phyloP scores from a whole-genome alignment of 1,140 invertebrate genomes.

The Leguminivora glycinivorella region DNA sequence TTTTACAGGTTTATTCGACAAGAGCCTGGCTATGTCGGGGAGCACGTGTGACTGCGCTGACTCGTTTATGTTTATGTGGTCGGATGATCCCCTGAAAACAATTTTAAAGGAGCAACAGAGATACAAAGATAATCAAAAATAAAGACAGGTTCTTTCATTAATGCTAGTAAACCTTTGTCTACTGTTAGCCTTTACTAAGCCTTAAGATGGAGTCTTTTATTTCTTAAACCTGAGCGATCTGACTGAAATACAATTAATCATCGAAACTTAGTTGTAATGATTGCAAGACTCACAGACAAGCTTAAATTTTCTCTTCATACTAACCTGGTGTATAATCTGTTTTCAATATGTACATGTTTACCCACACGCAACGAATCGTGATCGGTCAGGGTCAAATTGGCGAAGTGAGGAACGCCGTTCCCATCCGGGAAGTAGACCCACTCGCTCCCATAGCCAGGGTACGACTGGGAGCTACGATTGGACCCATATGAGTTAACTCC shows the following conservation, averaged over 20 bases:
- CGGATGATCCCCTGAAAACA: background rate
- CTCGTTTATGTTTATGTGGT: constrained; percentile 34
- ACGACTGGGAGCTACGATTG: background rate
- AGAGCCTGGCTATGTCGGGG: constrained; percentile 13
- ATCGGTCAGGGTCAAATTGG: constrained; percentile 57
- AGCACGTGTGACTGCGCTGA: background rate
- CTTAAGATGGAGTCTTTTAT: too few relatives aligned
- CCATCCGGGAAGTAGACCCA: constrained; percentile 85
- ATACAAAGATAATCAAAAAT: too few relatives aligned
- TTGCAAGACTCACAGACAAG: too few relatives aligned
- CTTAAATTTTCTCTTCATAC: too few relatives aligned
- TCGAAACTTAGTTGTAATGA: too few relatives aligned
- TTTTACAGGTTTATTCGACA: constrained; percentile 35
- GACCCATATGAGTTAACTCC: background rate
- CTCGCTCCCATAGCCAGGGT: constrained; percentile 77
- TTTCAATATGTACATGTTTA: constrained; percentile 50
- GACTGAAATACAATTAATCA: too few relatives aligned
- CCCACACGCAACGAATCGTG: constrained; percentile 38
- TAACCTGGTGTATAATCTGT: constrained; percentile 67
- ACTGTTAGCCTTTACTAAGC: too few relatives aligned
- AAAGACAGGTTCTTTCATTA: too few relatives aligned
- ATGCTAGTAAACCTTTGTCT: too few relatives aligned
- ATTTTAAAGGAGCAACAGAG: background rate
- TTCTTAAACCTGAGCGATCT: too few relatives aligned
- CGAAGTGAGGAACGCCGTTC: constrained; percentile 80